Conservation (phyloP, 2,888 invertebrate species). For the Conchocele bisecta region DNA sequence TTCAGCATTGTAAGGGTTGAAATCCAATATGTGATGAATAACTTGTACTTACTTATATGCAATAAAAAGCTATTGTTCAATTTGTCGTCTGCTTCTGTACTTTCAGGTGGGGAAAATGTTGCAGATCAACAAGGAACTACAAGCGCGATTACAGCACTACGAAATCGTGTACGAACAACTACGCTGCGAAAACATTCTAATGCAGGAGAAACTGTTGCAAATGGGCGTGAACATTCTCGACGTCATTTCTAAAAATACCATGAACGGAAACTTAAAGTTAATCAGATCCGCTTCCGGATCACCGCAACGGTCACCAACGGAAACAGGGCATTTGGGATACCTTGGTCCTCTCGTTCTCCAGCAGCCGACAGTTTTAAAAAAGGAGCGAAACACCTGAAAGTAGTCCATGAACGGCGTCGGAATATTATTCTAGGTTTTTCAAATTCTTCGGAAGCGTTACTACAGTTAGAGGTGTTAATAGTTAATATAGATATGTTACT, state of each 20-base stretch:
- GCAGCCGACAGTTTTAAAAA: too few relatives aligned
- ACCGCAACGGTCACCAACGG: conserved; percentile 46
- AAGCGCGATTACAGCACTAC: conserved; percentile 66
- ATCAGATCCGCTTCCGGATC: conserved; percentile 43
- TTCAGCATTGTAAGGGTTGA: too few relatives aligned
- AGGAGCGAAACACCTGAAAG: conserved; percentile 50
- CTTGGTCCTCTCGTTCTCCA: conserved; percentile 9
- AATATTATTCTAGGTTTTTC: conserved; percentile 55
- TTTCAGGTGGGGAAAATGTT: conserved; percentile 62
- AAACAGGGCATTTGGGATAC: conserved; percentile 35
- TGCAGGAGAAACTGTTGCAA: conserved; percentile 69
- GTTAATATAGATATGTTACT: too few relatives aligned
- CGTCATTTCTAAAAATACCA: conserved; percentile 58
- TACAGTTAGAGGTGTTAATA: conserved; percentile 8
- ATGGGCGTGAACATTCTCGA: conserved; percentile 65
- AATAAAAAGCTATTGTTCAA: too few relatives aligned
- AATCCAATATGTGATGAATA: too few relatives aligned
- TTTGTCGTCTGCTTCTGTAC: background rate
- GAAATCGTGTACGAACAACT: conserved; percentile 71
- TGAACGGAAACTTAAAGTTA: conserved; percentile 47
- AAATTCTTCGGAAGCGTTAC: conserved; percentile 37
- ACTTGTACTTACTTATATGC: too few relatives aligned
- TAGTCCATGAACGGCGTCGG: conserved; percentile 11
- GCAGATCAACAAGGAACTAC: conserved; percentile 67
- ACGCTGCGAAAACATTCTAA: conserved; percentile 65